Evolutionary conservation across 2,888 invertebrate genomes (phyloP).

Genomic region (Ophraella communa): DNA sequence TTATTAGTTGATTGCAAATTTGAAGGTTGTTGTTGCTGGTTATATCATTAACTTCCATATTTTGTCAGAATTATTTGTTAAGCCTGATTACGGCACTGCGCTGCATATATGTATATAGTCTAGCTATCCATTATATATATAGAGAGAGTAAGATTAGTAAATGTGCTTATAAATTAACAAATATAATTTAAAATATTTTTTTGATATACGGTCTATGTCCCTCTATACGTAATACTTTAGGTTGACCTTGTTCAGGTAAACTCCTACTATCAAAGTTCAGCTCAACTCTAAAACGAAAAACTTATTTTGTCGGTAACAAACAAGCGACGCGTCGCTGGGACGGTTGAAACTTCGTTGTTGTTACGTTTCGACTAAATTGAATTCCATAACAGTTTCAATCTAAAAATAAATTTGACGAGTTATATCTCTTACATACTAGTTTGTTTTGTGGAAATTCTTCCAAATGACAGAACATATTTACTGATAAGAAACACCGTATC

Average conservation of each 20-base stretch:
- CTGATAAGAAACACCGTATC: not conserved
- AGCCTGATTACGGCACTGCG: no score
- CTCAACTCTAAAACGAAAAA: conserved; percentile 4
- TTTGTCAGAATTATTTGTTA: no score
- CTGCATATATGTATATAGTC: no score
- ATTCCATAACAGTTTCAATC: conserved; percentile 16
- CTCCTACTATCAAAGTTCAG: conserved; percentile 2
- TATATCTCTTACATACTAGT: not conserved
- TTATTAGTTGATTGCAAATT: no score
- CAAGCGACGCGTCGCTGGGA: not conserved
- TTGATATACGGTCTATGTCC: not conserved
- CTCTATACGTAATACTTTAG: not conserved
- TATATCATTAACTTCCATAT: no score
- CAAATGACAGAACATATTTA: not conserved
- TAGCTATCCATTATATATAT: no score
- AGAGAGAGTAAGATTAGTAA: no score
- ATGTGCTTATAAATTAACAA: no score
- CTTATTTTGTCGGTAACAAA: conserved; percentile 5
- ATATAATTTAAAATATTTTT: not conserved
- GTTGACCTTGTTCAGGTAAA: conserved; percentile 5
- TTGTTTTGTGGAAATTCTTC: not conserved
- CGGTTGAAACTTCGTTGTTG: conserved; percentile 8
- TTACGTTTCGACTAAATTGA: conserved; percentile 18
- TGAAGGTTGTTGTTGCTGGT: no score
- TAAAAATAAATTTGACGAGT: conserved; percentile 10